Conservation (phyloP, 2,113 vertebrate species). For the Pavo muticus region DNA sequence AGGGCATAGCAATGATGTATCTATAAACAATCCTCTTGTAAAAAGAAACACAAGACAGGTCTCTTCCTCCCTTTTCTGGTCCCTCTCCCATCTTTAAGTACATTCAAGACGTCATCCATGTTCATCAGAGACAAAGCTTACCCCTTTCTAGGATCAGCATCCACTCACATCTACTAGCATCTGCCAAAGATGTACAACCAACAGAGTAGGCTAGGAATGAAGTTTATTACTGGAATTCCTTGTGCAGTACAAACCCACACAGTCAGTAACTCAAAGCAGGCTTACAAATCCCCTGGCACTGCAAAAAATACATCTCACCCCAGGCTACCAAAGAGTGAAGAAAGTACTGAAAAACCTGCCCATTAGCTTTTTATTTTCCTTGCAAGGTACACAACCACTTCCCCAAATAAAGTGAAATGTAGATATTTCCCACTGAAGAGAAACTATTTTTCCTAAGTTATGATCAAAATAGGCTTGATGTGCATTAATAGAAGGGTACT, state of each 20-base stretch:
- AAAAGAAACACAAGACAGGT: background rate
- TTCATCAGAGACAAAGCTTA: background rate
- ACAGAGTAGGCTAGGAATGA: background rate
- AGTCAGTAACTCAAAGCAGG: constrained; percentile 34
- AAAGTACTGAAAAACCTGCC: background rate
- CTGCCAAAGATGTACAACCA: background rate
- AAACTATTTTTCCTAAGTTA: background rate
- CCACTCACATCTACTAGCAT: background rate
- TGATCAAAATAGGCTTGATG: background rate
- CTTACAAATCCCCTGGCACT: background rate
- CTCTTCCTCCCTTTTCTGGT: background rate
- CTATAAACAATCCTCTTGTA: background rate
- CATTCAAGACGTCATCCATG: background rate
- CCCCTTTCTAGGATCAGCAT: background rate
- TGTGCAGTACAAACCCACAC: background rate
- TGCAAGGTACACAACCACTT: background rate
- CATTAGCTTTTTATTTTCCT: background rate
- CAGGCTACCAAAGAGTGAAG: background rate
- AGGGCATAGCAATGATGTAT: background rate
- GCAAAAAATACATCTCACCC: background rate
- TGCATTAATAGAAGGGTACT: background rate
- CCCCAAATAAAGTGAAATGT: background rate
- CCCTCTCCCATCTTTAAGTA: background rate
- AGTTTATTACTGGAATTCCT: constrained; percentile 35
- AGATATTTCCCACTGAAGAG: background rate